These are phyloP conservation scores for Rattus rattus DNA, from an alignment of 2,113 vertebrate species.

Conservation along the genomic window DNA sequence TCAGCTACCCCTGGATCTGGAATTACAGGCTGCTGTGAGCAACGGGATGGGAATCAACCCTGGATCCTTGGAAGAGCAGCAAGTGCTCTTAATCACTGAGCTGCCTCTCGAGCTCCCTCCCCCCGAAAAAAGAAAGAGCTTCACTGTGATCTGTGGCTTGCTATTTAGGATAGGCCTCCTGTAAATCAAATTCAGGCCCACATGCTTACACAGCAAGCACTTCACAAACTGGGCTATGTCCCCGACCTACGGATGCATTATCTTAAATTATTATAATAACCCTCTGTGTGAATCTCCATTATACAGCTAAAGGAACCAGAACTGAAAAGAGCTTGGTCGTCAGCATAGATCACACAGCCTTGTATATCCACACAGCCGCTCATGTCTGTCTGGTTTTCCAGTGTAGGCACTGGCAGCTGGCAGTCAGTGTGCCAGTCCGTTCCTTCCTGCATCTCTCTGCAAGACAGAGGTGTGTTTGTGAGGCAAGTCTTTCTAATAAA, in stretches of 20 bases:
- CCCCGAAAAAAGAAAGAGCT: not conserved
- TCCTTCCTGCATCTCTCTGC: not conserved
- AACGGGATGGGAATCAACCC: not conserved
- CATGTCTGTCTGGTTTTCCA: not conserved
- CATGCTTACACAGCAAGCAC: not conserved
- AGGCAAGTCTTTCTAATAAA: slow-evolving; percentile 38
- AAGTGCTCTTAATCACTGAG: not conserved
- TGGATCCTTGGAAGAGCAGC: not conserved
- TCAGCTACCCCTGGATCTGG: not conserved
- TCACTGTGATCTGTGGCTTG: not conserved
- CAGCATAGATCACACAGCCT: not conserved
- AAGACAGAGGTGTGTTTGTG: not conserved
- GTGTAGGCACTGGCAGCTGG: not conserved
- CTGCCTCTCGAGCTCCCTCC: not conserved
- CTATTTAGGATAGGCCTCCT: not conserved
- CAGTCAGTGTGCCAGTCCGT: not conserved
- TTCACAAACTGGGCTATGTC: not conserved
- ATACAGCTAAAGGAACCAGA: not conserved
- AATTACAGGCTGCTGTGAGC: not conserved
- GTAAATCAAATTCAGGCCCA: not conserved
- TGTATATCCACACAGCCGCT: not conserved
- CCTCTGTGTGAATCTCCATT: not conserved
- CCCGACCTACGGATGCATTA: not conserved
- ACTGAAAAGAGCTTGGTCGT: not conserved
- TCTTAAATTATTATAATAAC: not conserved